Base-by-base conservation (phyloP, 2,113 vertebrate species). In the Chamaetylas fuelleborni region DNA sequence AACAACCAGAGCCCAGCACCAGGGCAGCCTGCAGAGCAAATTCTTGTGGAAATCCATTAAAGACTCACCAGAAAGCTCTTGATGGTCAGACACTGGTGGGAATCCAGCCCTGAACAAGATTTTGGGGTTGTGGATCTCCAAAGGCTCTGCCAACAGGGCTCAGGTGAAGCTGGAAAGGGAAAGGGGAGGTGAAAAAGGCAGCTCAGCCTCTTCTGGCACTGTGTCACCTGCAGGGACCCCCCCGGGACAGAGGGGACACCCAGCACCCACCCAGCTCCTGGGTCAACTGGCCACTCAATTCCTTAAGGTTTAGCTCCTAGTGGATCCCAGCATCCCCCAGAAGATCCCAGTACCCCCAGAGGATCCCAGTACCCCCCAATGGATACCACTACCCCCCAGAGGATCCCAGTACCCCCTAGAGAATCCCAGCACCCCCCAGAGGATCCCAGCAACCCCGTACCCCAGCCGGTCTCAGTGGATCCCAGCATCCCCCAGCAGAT, bases 401-500 rank as follows among this genome's bases (percentile, higher is more conserved):
- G 36, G 8, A 2, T 45, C 43, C 42, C 42, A 42, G 42, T 9
- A 42, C 42, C 42, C 14, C 34, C 42, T 11, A 29, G 1, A 1
- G 9, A n/a, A 6, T 48, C 34, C 9, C 16, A 19, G 11, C 5
- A 25, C 7, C 23, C 22, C 31, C 15, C 42, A 11, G 15, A 9
- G 14, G 40, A 15, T 42, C 40, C 40, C 40, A 42, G 14, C 3
- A 3, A 1, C 12, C 3, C 5, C 38, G 12, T 40, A 38, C 13
- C 38, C 16, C 29, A 24, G 15, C 9, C 12, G 36, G 9, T 34
- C 57, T 19, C 19, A 45, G 19, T 10, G 43, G 19, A 19, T 45
- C 43, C 57, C 40, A 22, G 29, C 4, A 8, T 1, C 6, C 8
- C 26, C 17, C 33, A 47, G 15, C 1, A 2, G 4, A 2, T 9